These are phyloP conservation scores for Buathra laborator DNA, from an alignment of 2,888 invertebrate genomes.

Conservation along the genomic window DNA sequence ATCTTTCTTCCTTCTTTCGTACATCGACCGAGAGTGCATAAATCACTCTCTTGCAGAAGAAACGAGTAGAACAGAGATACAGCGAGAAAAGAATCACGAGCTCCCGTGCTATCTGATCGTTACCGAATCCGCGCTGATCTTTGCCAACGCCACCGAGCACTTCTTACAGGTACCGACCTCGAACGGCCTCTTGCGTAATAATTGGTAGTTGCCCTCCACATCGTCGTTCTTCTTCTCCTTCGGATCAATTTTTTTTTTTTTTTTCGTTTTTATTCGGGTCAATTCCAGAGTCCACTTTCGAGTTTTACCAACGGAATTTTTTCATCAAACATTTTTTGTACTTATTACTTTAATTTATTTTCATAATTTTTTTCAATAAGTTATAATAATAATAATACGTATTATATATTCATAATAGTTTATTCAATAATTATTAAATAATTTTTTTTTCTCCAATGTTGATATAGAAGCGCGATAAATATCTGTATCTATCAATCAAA, in stretches of 20 bases:
- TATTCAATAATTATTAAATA: neutral
- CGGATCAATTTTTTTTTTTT: neutral
- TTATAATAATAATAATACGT: too few species aligned
- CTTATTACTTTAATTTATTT: neutral
- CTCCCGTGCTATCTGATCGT: slow-evolving; percentile 61
- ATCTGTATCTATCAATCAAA: slow-evolving; percentile 1
- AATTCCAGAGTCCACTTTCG: neutral
- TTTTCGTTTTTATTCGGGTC: slow-evolving; percentile 6
- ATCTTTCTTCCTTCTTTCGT: slow-evolving; percentile 28
- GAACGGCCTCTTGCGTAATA: slow-evolving; percentile 54
- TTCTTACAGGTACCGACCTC: slow-evolving; percentile 55
- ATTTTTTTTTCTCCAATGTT: neutral
- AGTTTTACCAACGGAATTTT: neutral
- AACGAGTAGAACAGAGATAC: slow-evolving; percentile 28
- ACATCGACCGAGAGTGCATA: slow-evolving; percentile 52
- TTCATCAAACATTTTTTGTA: neutral
- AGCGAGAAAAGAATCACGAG: slow-evolving; percentile 42
- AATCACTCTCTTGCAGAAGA: slow-evolving; percentile 57
- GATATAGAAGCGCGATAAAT: slow-evolving; percentile 13
- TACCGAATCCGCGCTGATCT: slow-evolving; percentile 61
- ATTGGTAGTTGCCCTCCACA: slow-evolving; percentile 30
- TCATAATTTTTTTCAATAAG: neutral
- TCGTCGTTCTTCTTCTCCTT: slow-evolving; percentile 6
- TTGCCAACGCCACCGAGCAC: slow-evolving; percentile 24
- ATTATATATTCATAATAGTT: neutral